Evolutionary conservation across 1,140 invertebrate species (phyloP), one percentile per base, ranked within the genome.

Genomic region (Cydia splendana): DNA sequence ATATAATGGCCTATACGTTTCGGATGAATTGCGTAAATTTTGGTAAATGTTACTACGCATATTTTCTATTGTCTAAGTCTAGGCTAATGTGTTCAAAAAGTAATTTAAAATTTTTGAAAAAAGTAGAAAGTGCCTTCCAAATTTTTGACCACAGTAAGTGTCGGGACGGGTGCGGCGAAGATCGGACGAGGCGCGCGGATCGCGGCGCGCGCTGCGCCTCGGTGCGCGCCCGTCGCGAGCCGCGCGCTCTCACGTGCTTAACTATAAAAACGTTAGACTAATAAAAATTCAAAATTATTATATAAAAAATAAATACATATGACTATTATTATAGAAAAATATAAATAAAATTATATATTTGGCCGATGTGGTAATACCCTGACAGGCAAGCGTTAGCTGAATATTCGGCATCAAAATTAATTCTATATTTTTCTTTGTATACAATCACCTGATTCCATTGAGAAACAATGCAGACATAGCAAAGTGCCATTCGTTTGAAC

Each of bases 121-220:
- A 91, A 88, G 89, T 93, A 93, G 91, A 91, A 93, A 93, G 91
- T 93, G 91, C 91, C 91, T 93, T 93, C 91, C 91, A 93, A 91
- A 93, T 93, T 90, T 91, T 93, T 91, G 90, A 93, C 89, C 90
- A 91, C 88, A 90, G 88, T 91, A 90, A 91, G 91, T 91, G 90
- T 91, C 89, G 90, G 88, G 86, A 87, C 84, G 84, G 86, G 87
- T 90, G 88, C 89, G 90, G 87, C 91, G 89, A 88, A 80, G 87
- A 88, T 83, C 81, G 82, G 86, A 81, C 81, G 82, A 81, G 48
- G 78, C 51, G 84, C 83, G 84, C 42, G 84, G 75, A 77, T 45
- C 24, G 45, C 20, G 34, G 74, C 51, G 69, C 78, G 30, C 51
- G 78, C 79, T 79, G 77, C 84, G 75, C 75, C 2, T 6, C 2